phyloP scores from a whole-genome alignment of 1,140 invertebrate species.

The Odontomachus brunneus region DNA sequence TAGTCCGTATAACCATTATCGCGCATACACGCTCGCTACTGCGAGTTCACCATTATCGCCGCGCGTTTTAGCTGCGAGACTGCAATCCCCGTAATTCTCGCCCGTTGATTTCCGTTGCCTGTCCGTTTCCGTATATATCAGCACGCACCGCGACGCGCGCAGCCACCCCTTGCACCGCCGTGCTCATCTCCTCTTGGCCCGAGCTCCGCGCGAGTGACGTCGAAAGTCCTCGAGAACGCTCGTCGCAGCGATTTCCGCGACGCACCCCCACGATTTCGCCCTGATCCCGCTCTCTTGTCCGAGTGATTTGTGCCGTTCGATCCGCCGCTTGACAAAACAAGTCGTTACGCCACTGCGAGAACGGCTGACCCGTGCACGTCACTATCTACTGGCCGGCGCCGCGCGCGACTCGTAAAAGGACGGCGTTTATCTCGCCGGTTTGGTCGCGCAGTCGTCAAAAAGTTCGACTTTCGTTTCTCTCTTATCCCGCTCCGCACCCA shows the following conservation, averaged over 20 bases:
- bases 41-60: constrained; percentile 20
- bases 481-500: constrained; percentile 42
- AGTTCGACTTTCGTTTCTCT: constrained; percentile 69
- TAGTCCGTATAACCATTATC: constrained; percentile 27
- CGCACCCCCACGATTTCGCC: constrained; percentile 15
- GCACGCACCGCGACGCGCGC: constrained; percentile 16
- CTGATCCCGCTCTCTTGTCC: neutral
- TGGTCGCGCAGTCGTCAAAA: constrained; percentile 68
- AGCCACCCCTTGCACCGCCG: neutral
- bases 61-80: neutral
- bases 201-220: too few relatives aligned
- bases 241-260: constrained; percentile 62
- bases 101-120: constrained; percentile 34
- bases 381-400: constrained; percentile 62
- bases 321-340: constrained; percentile 71
- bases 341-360: constrained; percentile 64
- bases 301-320: constrained; percentile 69
- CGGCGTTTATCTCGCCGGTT: constrained; percentile 68
- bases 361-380: constrained; percentile 60
- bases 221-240: constrained; percentile 53
- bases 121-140: constrained; percentile 39
- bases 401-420: constrained; percentile 63
- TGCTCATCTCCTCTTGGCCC: neutral
- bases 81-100: constrained; percentile 43
- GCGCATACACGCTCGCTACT: neutral